Conservation (phyloP, 2,888 invertebrate species). For the Lottia gigantea region DNA sequence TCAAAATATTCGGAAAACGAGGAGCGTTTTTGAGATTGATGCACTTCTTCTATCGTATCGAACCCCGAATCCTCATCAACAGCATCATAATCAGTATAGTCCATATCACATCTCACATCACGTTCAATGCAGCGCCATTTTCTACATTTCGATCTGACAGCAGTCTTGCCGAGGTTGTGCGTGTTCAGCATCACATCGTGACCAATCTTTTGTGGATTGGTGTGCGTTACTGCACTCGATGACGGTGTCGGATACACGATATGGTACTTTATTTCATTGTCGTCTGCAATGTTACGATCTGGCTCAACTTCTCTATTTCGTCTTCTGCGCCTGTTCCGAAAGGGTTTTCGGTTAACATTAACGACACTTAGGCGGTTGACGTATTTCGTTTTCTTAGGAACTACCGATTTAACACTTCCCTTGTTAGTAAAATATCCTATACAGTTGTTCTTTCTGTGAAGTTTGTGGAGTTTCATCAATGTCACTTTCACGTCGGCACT, state of each 20-base stretch:
- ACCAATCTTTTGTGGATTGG: no score
- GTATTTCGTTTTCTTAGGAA: neutral
- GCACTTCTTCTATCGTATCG: no score
- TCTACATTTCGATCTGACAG: no score
- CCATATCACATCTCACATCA: no score
- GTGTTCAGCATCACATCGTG: no score
- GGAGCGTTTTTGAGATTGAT: no score
- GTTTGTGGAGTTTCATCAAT: neutral
- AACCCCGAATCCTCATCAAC: no score
- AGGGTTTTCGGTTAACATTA: neutral
- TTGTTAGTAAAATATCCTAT: neutral
- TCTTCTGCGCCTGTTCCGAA: neutral
- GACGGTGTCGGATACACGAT: neutral
- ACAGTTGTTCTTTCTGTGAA: neutral
- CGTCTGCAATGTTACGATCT: neutral
- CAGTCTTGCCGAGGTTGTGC: no score
- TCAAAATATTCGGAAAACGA: no score
- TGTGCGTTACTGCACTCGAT: neutral
- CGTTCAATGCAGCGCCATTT: no score
- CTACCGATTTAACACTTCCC: neutral
- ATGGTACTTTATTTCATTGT: neutral
- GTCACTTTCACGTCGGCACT: neutral
- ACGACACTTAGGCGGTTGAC: neutral
- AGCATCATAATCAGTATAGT: no score
- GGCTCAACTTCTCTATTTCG: neutral